phyloP scores from a whole-genome alignment of 37 sponge, comb jelly and placozoan species.

The Axinella damicornis region DNA sequence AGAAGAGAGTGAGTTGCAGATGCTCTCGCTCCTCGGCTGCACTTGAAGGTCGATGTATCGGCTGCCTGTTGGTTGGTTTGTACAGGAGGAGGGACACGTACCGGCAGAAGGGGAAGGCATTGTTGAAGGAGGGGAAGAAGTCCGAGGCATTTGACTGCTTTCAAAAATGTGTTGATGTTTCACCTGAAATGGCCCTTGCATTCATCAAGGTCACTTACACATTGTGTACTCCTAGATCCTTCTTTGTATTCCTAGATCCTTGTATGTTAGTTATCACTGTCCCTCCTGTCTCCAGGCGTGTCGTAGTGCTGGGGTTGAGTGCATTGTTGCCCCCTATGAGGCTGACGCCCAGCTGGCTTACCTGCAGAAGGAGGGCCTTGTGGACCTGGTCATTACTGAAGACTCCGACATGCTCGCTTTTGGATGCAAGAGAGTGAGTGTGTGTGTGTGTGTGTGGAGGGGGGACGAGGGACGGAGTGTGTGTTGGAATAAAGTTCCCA shows the following conservation, averaged over 20 bases:
- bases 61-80: not conserved
- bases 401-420: slow-evolving; percentile 97
- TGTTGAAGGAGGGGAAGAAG: slow-evolving; percentile 86
- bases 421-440: slow-evolving; percentile 86
- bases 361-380: slow-evolving; percentile 76
- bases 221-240: no score
- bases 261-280: no score
- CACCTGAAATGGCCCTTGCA: slow-evolving; percentile 93
- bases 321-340: slow-evolving; percentile 98
- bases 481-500: not conserved
- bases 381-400: slow-evolving; percentile 92
- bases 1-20: slow-evolving; percentile 68
- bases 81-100: slow-evolving; percentile 73
- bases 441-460: not conserved
- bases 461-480: not conserved
- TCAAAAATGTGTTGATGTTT: slow-evolving; percentile 91
- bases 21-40: not conserved
- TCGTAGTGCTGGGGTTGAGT: slow-evolving; percentile 78
- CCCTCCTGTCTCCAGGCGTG: slow-evolving; percentile 68
- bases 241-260: not conserved
- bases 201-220: slow-evolving; percentile 77
- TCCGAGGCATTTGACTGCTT: slow-evolving; percentile 93
- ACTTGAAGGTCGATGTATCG: not conserved
- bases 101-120: slow-evolving; percentile 79
- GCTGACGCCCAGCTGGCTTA: slow-evolving; percentile 98